phyloP scores from a whole-genome alignment of 1,140 invertebrate species.

The Leptonema lineaticorne region DNA sequence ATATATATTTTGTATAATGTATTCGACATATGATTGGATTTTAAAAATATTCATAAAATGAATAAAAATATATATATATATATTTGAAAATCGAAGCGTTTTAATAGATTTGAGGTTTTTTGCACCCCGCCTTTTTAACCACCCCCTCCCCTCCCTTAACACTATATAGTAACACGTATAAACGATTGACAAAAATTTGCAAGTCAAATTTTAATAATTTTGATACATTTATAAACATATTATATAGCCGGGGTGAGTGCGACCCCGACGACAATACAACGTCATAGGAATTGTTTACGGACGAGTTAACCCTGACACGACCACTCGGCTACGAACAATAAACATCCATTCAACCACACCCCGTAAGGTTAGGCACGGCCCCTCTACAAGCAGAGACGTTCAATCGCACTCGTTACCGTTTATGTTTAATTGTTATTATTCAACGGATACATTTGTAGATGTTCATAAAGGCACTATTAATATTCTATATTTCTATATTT shows the following conservation, averaged over 20 bases:
- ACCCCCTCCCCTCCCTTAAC: too few relatives aligned
- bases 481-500: too few relatives aligned
- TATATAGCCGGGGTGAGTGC: background rate
- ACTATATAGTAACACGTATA: too few relatives aligned
- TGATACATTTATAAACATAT: conserved; percentile 17
- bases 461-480: too few relatives aligned
- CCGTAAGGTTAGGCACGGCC: background rate
- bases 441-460: too few relatives aligned
- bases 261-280: background rate
- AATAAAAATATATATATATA: too few relatives aligned
- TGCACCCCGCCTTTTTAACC: too few relatives aligned
- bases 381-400: background rate
- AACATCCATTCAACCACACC: conserved; percentile 2
- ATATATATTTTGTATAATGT: too few relatives aligned
- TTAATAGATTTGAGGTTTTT: too few relatives aligned
- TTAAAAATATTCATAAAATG: too few relatives aligned
- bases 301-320: conserved; percentile 29
- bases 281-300: conserved; percentile 27
- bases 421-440: conserved; percentile 1
- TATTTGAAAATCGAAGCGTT: too few relatives aligned
- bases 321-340: conserved; percentile 9
- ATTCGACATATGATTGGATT: too few relatives aligned
- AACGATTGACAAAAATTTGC: conserved; percentile 20
- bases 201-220: conserved; percentile 8
- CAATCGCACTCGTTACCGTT: background rate